Conservation (phyloP, 2,888 invertebrate species). For the Spisula subtruncata region DNA sequence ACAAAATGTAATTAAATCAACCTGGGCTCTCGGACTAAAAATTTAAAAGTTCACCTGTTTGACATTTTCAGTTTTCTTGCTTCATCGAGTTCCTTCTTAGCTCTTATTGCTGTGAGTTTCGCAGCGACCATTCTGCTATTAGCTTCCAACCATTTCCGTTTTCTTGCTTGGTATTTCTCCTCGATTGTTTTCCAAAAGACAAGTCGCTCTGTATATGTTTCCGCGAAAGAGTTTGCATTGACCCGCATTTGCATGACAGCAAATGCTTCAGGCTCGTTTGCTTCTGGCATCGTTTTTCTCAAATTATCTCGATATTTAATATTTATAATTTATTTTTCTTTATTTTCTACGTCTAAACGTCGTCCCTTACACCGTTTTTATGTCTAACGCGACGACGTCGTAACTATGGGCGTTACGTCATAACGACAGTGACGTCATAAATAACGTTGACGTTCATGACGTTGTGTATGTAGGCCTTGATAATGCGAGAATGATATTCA, state of each 20-base stretch:
- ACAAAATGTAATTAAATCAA: too few species aligned
- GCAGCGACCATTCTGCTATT: constrained; percentile 39
- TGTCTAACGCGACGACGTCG: not conserved
- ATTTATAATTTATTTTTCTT: not conserved
- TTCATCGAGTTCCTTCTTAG: constrained; percentile 31
- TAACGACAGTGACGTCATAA: not conserved
- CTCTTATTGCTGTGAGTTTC: constrained; percentile 27
- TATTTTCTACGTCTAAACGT: not conserved
- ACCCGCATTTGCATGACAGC: constrained; percentile 47
- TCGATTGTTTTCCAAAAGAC: constrained; percentile 52
- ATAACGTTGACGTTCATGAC: too few species aligned
- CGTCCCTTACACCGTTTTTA: not conserved
- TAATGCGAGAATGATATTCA: too few species aligned
- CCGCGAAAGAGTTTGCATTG: not conserved
- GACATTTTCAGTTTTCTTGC: not conserved
- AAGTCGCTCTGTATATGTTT: not conserved
- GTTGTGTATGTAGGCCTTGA: too few species aligned
- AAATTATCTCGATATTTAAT: not conserved
- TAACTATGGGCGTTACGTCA: not conserved
- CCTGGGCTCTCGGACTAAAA: too few species aligned
- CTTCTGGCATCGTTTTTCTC: not conserved
- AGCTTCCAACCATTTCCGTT: constrained; percentile 51
- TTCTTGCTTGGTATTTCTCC: constrained; percentile 36
- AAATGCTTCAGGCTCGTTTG: not conserved
- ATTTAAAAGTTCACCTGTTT: not conserved